Evolutionary conservation across 1,140 invertebrate genomes (phyloP).

Genomic region (Drosophila funebris): DNA sequence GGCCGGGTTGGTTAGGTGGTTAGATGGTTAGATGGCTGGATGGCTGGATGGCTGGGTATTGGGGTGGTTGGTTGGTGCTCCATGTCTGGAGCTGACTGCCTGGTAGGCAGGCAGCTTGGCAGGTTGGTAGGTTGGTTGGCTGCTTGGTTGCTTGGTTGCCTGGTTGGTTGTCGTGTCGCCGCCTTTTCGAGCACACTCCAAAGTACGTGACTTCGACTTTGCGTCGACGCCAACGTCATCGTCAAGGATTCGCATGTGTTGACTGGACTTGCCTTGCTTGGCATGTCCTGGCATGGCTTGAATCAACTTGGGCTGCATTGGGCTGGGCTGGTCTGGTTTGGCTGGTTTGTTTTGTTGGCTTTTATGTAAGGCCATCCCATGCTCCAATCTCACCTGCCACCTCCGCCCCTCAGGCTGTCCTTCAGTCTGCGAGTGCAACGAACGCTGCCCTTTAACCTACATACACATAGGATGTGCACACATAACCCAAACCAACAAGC

Average conservation of each 20-base stretch:
- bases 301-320: neutral
- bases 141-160: neutral
- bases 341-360: slow-evolving; percentile 3
- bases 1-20: neutral
- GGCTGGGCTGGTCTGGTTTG: slow-evolving; percentile 15
- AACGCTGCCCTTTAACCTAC: slow-evolving; percentile 78
- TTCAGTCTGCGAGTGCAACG: slow-evolving; percentile 75
- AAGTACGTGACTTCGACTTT: slow-evolving; percentile 63
- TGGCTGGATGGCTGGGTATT: slow-evolving; percentile 1
- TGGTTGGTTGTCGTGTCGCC: slow-evolving; percentile 15
- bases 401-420: slow-evolving; percentile 37
- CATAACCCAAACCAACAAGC: too few species aligned
- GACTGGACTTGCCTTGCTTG: neutral
- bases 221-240: slow-evolving; percentile 36
- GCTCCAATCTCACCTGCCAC: neutral
- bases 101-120: neutral
- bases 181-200: slow-evolving; percentile 56
- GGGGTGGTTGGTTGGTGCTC: neutral
- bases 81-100: neutral
- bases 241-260: slow-evolving; percentile 42
- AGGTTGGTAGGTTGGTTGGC: neutral
- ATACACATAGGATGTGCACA: slow-evolving; percentile 27
- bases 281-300: neutral
- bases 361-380: slow-evolving; percentile 63
- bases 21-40: neutral